Evolutionary conservation across 2,797 vertebrate species (phyloP).

Genomic region (Phalloptychus januarius): DNA sequence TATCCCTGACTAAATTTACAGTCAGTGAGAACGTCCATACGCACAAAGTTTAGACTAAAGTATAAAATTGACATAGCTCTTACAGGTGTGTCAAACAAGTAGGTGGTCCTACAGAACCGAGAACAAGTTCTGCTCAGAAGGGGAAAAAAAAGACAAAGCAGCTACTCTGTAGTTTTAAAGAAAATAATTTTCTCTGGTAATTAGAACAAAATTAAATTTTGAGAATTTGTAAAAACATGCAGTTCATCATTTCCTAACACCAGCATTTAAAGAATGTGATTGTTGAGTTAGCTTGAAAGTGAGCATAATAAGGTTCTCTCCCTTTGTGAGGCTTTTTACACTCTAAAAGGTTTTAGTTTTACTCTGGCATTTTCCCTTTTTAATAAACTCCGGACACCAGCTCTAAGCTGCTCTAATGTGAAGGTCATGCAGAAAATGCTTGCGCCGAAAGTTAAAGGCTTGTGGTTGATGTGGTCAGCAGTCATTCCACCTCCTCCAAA

Average conservation of each 20-base stretch:
- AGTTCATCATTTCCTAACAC: neutral
- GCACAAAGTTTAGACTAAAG: neutral
- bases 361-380: constrained; percentile 10
- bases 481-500: constrained; percentile 63
- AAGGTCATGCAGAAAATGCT: constrained; percentile 76
- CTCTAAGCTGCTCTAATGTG: constrained; percentile 60
- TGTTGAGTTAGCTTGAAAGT: neutral
- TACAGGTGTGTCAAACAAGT: neutral
- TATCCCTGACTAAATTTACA: neutral
- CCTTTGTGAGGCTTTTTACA: constrained; percentile 16
- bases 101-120: neutral
- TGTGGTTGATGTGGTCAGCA: constrained; percentile 82
- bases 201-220: neutral
- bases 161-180: neutral
- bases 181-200: neutral
- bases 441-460: constrained; percentile 69
- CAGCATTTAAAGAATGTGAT: neutral
- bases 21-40: neutral
- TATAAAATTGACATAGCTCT: neutral
- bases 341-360: constrained; percentile 24
- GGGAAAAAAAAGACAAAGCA: neutral
- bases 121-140: neutral
- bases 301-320: constrained; percentile 16
- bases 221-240: neutral
- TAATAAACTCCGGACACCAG: constrained; percentile 46